These are phyloP conservation scores for Spinibarbus caldwelli DNA, from an alignment of 2,797 vertebrate species.

Conservation along the genomic window DNA sequence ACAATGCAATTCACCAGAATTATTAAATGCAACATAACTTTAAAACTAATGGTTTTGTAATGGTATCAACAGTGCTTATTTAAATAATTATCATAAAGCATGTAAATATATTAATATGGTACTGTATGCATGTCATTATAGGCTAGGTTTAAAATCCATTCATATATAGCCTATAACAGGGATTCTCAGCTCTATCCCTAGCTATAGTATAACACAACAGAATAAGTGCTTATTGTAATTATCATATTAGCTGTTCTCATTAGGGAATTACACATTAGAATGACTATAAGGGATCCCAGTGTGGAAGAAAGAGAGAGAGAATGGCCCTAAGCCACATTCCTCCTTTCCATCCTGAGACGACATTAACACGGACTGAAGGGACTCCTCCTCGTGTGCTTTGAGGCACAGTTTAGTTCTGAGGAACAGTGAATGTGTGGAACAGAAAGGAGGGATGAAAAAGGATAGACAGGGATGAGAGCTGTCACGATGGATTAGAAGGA, in stretches of 20 bases:
- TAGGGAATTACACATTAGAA: background rate
- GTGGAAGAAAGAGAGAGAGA: conserved; percentile 55
- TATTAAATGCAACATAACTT: too few species aligned
- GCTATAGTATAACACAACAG: background rate
- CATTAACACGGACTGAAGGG: conserved; percentile 76
- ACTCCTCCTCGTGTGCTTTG: conserved; percentile 67
- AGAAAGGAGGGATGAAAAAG: conserved; percentile 29
- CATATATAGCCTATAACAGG: background rate
- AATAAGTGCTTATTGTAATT: background rate
- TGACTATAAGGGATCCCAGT: background rate
- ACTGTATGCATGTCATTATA: background rate
- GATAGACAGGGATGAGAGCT: conserved; percentile 47
- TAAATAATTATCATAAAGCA: background rate
- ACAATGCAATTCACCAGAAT: background rate
- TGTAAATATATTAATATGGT: background rate
- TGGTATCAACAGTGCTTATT: background rate
- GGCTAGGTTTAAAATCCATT: background rate
- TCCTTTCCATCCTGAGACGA: conserved; percentile 68
- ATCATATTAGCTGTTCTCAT: background rate
- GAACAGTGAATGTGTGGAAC: conserved; percentile 19
- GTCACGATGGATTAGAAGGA: conserved; percentile 65
- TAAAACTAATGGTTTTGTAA: background rate
- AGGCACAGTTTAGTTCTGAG: conserved; percentile 67
- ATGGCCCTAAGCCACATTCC: conserved; percentile 61
- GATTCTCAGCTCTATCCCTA: background rate